These are phyloP conservation scores for Latheticus oryzae DNA, from an alignment of 2,888 invertebrate species.

Conservation along the genomic window DNA sequence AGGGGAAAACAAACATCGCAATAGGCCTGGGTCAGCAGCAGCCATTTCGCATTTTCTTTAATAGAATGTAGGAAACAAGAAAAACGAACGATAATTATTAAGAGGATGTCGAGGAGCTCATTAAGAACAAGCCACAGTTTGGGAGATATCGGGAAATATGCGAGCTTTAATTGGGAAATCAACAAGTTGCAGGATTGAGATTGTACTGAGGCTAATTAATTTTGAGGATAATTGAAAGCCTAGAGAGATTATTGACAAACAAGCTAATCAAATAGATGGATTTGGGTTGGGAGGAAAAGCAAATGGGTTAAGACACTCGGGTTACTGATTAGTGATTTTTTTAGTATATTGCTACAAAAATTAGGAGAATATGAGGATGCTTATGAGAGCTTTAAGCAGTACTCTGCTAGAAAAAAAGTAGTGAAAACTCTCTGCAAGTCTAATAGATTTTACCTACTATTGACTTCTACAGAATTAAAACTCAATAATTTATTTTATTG, in stretches of 20 bases:
- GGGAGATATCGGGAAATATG: constrained; percentile 38
- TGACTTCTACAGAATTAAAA: too few species aligned
- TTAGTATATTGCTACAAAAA: too few species aligned
- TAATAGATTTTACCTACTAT: too few species aligned
- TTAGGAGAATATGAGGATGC: too few species aligned
- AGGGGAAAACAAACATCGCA: constrained; percentile 55
- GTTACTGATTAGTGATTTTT: too few species aligned
- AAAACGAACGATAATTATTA: constrained; percentile 29
- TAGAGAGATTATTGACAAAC: constrained; percentile 11
- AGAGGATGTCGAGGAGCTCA: constrained; percentile 58
- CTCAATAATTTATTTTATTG: too few species aligned
- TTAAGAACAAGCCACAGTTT: constrained; percentile 58
- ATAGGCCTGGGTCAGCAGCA: constrained; percentile 42
- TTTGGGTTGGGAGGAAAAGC: too few species aligned
- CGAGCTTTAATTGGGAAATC: constrained; percentile 29
- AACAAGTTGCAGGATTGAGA: constrained; percentile 26
- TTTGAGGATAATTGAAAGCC: constrained; percentile 12
- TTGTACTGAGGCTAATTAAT: constrained; percentile 21
- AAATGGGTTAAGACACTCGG: too few species aligned
- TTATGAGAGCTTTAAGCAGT: too few species aligned
- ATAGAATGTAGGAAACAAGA: constrained; percentile 22
- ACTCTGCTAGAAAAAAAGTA: too few species aligned
- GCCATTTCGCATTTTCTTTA: constrained; percentile 42
- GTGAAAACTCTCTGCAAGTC: too few species aligned
- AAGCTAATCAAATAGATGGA: constrained; percentile 5